A percentile compares a stretch with the other conserved stretches of the same genome.
These are phyloP conservation scores for Drosophila tanythrix DNA, from an alignment of 2,888 invertebrate genomes.

Conservation along the genomic window DNA sequence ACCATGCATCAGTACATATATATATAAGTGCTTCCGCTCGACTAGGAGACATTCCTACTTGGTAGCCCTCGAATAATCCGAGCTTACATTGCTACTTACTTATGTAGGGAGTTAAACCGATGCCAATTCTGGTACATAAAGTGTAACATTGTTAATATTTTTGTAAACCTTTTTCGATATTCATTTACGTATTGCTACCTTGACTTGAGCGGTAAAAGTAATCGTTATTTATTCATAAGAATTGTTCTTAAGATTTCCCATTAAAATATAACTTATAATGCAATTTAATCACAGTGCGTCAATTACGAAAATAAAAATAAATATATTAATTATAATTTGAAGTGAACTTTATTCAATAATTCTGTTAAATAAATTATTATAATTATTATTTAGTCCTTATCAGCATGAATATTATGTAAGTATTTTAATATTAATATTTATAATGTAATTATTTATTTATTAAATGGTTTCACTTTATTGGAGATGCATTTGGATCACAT, in stretches of 20 bases:
- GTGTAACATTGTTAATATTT: neutral
- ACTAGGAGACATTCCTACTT: neutral
- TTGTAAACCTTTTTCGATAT: too few relatives aligned
- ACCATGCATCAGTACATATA: neutral
- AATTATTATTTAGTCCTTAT: neutral
- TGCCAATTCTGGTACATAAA: neutral
- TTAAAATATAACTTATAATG: neutral
- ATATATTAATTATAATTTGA: neutral
- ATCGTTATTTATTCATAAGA: neutral
- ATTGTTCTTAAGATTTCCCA: neutral
- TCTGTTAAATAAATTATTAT: neutral
- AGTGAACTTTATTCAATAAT: neutral
- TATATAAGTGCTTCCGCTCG: constrained; percentile 2
- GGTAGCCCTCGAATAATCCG: neutral
- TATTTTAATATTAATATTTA: neutral
- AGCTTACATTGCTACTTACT: neutral
- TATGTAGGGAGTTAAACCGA: neutral
- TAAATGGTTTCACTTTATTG: neutral
- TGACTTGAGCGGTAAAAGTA: neutral
- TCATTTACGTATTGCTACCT: too few relatives aligned
- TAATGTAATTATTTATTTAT: neutral
- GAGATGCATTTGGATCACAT: neutral
- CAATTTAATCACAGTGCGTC: neutral
- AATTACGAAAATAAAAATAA: neutral
- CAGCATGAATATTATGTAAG: too few relatives aligned